Conservation (phyloP, 2,888 invertebrate genomes). For the Kuschelorhynchus macadamiae region DNA sequence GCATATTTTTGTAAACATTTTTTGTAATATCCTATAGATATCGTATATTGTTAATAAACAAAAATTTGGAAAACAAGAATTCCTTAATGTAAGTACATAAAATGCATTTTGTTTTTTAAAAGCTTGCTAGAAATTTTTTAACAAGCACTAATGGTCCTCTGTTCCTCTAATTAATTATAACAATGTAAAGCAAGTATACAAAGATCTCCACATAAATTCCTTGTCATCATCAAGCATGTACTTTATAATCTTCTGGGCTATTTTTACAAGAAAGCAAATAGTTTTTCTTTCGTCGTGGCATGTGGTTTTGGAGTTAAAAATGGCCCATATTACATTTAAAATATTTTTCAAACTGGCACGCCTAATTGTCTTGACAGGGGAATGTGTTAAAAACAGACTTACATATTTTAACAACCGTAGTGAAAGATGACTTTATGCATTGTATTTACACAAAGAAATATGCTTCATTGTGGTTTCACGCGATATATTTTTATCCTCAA, state of each 20-base stretch:
- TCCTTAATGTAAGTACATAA: too few species aligned
- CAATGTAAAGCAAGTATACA: constrained; percentile 8
- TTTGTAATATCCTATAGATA: too few species aligned
- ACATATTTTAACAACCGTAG: constrained; percentile 19
- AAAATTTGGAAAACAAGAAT: too few species aligned
- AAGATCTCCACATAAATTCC: constrained; percentile 33
- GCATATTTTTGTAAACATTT: too few species aligned
- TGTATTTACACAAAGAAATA: too few species aligned
- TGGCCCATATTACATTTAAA: constrained; percentile 41
- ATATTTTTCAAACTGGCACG: constrained; percentile 35
- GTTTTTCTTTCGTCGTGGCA: constrained; percentile 26
- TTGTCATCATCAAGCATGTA: constrained; percentile 31
- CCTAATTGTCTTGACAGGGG: constrained; percentile 40
- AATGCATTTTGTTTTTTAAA: too few species aligned
- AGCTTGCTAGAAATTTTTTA: background rate
- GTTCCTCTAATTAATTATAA: constrained; percentile 29
- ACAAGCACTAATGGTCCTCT: constrained; percentile 8
- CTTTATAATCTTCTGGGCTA: constrained; percentile 31
- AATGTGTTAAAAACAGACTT: constrained; percentile 31
- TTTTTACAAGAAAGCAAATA: constrained; percentile 39
- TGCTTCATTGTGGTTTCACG: too few species aligned
- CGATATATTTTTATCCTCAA: too few species aligned
- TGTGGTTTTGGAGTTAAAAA: constrained; percentile 34
- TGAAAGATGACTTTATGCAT: constrained; percentile 21
- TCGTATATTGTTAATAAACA: too few species aligned